A percentile compares a stretch with the other conserved stretches of the same genome.
phyloP scores from a whole-genome alignment of 1,140 invertebrate genomes.

The Laodelphax striatellus region DNA sequence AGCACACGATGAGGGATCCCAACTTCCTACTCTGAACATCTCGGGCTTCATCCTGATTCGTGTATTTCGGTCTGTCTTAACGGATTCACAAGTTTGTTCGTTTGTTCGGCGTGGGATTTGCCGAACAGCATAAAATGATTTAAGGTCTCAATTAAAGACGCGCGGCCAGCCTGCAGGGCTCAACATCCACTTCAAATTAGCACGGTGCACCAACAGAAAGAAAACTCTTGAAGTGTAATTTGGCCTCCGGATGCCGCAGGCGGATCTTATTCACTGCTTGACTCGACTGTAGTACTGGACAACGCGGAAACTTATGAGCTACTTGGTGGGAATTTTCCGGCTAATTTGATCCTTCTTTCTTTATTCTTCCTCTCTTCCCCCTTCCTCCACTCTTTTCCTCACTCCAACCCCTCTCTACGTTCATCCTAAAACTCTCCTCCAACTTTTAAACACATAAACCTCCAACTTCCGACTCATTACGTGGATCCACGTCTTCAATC shows the following conservation, averaged over 20 bases:
- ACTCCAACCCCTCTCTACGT: not conserved
- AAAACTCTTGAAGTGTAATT: constrained; percentile 3
- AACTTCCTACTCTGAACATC: no score
- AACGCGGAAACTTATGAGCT: not conserved
- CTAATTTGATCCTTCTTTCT: not conserved
- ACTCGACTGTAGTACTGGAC: not conserved
- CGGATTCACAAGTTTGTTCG: no score
- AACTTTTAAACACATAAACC: no score
- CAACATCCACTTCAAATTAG: not conserved
- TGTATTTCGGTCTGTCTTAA: no score
- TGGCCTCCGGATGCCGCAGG: not conserved
- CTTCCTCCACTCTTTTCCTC: not conserved
- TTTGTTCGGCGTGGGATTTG: no score
- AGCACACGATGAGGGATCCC: no score
- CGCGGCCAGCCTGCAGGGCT: not conserved
- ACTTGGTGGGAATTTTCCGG: not conserved
- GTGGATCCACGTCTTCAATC: no score
- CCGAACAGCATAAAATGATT: not conserved
- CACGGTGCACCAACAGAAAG: not conserved
- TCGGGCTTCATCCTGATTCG: no score
- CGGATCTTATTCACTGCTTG: not conserved
- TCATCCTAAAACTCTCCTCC: no score
- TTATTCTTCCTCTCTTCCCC: not conserved
- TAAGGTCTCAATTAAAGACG: not conserved
- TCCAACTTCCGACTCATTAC: no score